A percentile compares a stretch with the other conserved stretches of the same genome.
These are phyloP conservation scores for Anagrus nilaparvatae DNA, from an alignment of 1,140 invertebrate species.

Conservation along the genomic window DNA sequence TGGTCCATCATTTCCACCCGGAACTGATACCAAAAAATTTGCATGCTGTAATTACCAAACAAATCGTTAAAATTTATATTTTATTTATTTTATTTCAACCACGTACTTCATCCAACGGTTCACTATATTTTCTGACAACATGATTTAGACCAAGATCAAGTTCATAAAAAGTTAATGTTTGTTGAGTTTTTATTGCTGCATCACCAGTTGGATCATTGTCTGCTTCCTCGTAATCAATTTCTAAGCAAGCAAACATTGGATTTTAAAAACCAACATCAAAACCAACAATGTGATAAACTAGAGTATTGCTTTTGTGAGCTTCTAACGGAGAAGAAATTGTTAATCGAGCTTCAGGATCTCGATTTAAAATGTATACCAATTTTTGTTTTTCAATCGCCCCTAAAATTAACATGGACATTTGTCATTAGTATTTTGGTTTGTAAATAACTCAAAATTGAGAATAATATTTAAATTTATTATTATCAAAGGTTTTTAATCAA, in stretches of 20 bases:
- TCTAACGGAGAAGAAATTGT: constrained; percentile 98
- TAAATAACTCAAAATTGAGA: neutral
- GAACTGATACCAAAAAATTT: constrained; percentile 93
- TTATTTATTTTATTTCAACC: no score
- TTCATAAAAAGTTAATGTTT: constrained; percentile 97
- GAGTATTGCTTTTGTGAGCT: constrained; percentile 98
- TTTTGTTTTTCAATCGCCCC: constrained; percentile 98
- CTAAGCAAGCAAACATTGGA: constrained; percentile 98
- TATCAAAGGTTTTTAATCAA: constrained; percentile 31
- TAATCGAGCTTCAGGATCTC: constrained; percentile 91
- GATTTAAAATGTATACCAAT: constrained; percentile 95
- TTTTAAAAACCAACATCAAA: constrained; percentile 99
- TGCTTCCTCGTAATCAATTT: constrained; percentile 99
- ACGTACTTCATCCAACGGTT: constrained; percentile 79
- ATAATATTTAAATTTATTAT: constrained; percentile 21
- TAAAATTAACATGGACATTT: constrained; percentile 27
- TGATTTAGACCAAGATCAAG: constrained; percentile 98
- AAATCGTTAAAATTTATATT: no score
- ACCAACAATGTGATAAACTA: constrained; percentile 97
- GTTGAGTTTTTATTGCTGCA: constrained; percentile 89
- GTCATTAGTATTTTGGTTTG: neutral
- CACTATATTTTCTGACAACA: constrained; percentile 97
- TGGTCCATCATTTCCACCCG: constrained; percentile 94
- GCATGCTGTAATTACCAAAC: constrained; percentile 55
- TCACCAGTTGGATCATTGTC: constrained; percentile 94